Conservation (phyloP, 1,140 invertebrate species). For the Ridgeia piscesae region DNA sequence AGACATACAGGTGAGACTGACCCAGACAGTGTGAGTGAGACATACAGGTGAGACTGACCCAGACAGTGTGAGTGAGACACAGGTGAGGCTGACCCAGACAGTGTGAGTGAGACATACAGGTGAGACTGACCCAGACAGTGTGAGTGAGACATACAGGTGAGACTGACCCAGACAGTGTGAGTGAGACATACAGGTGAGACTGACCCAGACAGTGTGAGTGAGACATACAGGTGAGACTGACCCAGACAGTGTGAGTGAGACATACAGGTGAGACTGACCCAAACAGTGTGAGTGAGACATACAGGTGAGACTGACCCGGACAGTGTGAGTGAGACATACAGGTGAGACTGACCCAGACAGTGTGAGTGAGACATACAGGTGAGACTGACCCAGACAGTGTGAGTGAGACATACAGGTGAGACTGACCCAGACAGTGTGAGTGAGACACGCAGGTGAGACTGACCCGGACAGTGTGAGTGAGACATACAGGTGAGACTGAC, state of each 20-base stretch:
- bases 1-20: background rate
- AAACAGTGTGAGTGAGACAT: background rate
- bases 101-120: conserved; percentile 66
- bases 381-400: too few relatives aligned
- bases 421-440: background rate
- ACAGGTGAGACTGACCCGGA: background rate
- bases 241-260: too few relatives aligned
- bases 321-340: too few relatives aligned
- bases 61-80: background rate
- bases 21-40: too few relatives aligned
- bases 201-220: background rate
- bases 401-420: conserved; percentile 63
- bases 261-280: conserved; percentile 57
- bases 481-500: conserved; percentile 59
- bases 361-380: background rate
- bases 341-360: conserved; percentile 38
- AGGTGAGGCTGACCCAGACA: too few relatives aligned
- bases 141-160: background rate
- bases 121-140: conserved; percentile 23
- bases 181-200: conserved; percentile 62
- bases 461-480: too few relatives aligned
- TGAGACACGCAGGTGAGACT: background rate
- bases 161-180: too few relatives aligned
- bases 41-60: conserved; percentile 57
- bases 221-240: background rate